Base-by-base conservation (phyloP, 2,797 vertebrate species). In the Coreius guichenoti region DNA sequence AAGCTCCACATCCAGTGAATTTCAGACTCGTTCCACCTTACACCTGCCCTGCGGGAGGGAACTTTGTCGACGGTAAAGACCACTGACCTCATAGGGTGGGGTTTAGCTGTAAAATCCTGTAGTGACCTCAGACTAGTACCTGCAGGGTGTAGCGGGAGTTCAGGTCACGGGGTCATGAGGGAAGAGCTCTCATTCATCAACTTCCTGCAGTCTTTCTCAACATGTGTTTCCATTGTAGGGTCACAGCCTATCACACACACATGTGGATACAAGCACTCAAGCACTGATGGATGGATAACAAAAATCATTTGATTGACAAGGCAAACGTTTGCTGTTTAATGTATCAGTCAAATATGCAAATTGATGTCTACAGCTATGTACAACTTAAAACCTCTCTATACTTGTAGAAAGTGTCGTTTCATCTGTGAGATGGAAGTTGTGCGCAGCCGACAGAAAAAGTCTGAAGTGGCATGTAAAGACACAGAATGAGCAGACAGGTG, bases 151-250 rank as follows among this genome's bases (percentile, higher is more conserved):
- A 47, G 54, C 4, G 8, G 39, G 39, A 80, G 69, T 82, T 61
- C 13, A 63, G 70, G 82, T 68, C 82, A 58, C 5, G 1, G 73
- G 82, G 82, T 84, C 61, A 67, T 4, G 13, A 51, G 49, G 80
- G 67, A 33, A 72, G 67, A 73, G 51, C 43, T 76, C 36, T 72
- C 63, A 68, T 79, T 58, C 33, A 79, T 84, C 76, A 69, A 70
- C 74, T 56, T 68, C 75, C 65, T 58, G 61, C 31, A 56, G 31
- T 76, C 67, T 83, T 77, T 77, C 49, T 78, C 36, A 84, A 56
- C 65, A 84, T 84, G 83, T 70, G 75, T 84, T 79, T 78, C 45
- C 83, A 79, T 72, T 69, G 74, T 79, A 63, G 77, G 51, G 75
- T 79, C 74, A 78, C 75, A 79, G 76, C 31, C 39, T 58, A 33